Conservation (phyloP, 2,888 invertebrate species). For the Mythimna vitellina region DNA sequence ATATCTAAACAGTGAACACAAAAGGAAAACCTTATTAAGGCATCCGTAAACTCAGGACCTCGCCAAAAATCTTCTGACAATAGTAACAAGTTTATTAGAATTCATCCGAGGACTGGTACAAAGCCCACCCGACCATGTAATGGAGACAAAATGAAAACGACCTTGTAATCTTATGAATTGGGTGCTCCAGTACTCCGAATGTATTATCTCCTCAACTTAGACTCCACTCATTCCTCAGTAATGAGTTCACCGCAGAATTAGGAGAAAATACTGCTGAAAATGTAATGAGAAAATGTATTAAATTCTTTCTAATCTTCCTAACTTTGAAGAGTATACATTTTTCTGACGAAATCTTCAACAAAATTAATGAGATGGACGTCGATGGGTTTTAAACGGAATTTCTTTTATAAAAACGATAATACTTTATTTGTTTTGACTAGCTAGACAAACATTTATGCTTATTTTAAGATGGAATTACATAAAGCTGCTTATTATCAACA, state of each 20-base stretch:
- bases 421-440: constrained; percentile 26
- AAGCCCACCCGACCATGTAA: constrained; percentile 55
- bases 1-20: constrained; percentile 15
- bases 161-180: constrained; percentile 69
- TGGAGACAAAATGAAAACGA: constrained; percentile 66
- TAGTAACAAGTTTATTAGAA: constrained; percentile 61
- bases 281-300: constrained; percentile 69
- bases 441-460: not conserved
- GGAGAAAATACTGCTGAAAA: constrained; percentile 62
- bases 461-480: not conserved
- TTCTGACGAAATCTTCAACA: constrained; percentile 23
- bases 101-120: constrained; percentile 47
- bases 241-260: constrained; percentile 67
- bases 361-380: constrained; percentile 46
- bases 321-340: constrained; percentile 44
- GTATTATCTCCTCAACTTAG: constrained; percentile 65
- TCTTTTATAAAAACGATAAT: constrained; percentile 14
- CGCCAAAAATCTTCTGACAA: constrained; percentile 43
- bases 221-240: constrained; percentile 63
- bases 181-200: constrained; percentile 62
- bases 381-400: constrained; percentile 27
- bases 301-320: constrained; percentile 57
- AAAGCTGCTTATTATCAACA: constrained; percentile 4
- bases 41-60: constrained; percentile 39
- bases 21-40: constrained; percentile 41